Percentiles rank a stretch among this genome's conserved stretches.
These are phyloP conservation scores for Penaeus indicus DNA, from an alignment of 1,140 invertebrate genomes.

Conservation along the genomic window DNA sequence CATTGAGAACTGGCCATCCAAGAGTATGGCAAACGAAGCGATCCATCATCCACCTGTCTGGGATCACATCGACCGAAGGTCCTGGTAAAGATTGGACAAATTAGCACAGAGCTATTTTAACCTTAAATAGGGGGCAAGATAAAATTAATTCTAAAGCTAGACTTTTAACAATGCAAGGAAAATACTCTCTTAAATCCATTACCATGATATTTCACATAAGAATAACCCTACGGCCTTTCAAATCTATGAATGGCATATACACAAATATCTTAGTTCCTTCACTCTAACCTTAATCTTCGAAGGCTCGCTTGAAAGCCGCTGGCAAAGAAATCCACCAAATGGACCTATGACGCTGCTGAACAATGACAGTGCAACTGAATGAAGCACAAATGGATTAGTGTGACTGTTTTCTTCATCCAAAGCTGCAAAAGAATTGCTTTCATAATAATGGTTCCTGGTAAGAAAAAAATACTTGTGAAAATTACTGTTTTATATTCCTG, in stretches of 20 bases:
- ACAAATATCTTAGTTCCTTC: background rate
- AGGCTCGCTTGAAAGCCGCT: constrained; percentile 98
- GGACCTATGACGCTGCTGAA: constrained; percentile 99
- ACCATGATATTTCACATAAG: no score
- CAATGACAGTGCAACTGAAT: constrained; percentile 87
- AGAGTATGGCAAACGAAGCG: constrained; percentile 99
- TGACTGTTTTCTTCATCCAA: constrained; percentile 78
- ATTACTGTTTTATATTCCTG: background rate
- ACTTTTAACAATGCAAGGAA: no score
- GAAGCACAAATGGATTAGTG: constrained; percentile 94
- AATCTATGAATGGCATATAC: no score
- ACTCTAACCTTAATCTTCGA: constrained; percentile 94
- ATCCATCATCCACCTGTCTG: constrained; percentile 99
- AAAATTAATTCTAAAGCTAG: background rate
- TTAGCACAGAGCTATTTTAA: background rate
- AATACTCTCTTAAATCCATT: no score
- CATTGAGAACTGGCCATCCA: constrained; percentile 99
- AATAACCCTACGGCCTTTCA: no score
- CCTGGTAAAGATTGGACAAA: constrained; percentile 72
- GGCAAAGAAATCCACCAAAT: constrained; percentile 99
- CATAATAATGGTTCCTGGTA: constrained; percentile 22
- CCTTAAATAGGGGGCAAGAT: background rate
- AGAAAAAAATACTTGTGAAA: constrained; percentile 28
- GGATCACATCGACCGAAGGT: constrained; percentile 92
- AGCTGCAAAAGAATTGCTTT: constrained; percentile 73